Base-by-base conservation (phyloP, 2,113 vertebrate genomes). In the Podarcis raffonei region DNA sequence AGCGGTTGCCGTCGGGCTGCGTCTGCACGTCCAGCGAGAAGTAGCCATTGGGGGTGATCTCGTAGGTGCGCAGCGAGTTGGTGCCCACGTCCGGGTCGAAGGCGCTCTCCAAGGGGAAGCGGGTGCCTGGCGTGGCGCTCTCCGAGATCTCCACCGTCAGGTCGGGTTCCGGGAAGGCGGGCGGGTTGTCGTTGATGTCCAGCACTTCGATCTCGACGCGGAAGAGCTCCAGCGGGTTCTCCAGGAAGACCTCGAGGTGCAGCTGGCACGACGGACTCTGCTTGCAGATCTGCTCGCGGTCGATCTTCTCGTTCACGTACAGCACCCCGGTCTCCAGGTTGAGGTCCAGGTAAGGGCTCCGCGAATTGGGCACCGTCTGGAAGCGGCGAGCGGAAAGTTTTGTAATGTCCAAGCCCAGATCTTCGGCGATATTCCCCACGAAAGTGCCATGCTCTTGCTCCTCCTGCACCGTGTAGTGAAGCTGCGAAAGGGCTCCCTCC, bases 361-460 rank as follows among this genome's bases (percentile, higher is more conserved):
- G 97, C 1, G 99, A 99, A 93, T 97, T 98, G 88, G 98, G 98
- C 93, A 98, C 98, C 74, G 98, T 98, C 95, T 99, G 99, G 94
- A 99, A 99, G 72, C 98, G 97, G 90, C 98, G 98, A 81, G 98
- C 98, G 37, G 98, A 98, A 97, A 99, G 97, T 97, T 99, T 99
- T 93, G 98, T 99, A 93, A 99, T 98, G 98, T 99, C 99, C 98
- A 99, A 97, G 87, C 99, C 98, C 97, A 99, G 97, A 94, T 99
- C 99, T 96, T 99, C 98, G 30, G 99, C 99, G 90, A 99, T 99
- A 96, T 99, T 99, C 87, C 99, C 99, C 97, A 99, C 98, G 95
- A 99, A 97, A 81, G 98, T 99, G 95, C 99, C 98, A 96, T 98
- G 98, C 87, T 98, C 98, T 91, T 98, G 97, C 95, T 99, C 99